phyloP scores from a whole-genome alignment of 2,113 vertebrate genomes.

The Phoxinus phoxinus region DNA sequence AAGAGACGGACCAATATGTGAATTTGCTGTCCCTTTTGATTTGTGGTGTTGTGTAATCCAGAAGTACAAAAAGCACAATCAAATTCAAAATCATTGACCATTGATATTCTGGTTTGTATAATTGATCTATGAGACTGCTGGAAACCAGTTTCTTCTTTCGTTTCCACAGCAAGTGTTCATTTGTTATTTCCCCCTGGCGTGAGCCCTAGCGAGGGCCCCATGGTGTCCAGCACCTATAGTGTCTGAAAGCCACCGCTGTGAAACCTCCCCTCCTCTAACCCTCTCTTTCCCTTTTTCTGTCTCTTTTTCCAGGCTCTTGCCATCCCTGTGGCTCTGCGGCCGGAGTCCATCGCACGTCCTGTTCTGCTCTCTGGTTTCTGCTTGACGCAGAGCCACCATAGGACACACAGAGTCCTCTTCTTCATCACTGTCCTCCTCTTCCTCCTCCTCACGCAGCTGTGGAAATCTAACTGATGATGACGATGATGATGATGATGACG shows the following conservation, averaged over 20 bases:
- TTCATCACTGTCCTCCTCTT: conserved; percentile 67
- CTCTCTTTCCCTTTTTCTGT: conserved; percentile 55
- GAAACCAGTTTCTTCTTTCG: background rate
- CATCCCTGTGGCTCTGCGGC: conserved; percentile 70
- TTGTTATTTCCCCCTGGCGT: conserved; percentile 44
- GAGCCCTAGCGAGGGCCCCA: conserved; percentile 44
- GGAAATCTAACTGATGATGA: conserved; percentile 74
- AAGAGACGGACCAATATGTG: conserved; percentile 30
- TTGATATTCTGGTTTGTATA: background rate
- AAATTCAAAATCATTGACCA: background rate
- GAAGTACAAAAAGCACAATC: background rate
- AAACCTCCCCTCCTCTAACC: conserved; percentile 19
- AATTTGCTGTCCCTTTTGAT: conserved; percentile 59
- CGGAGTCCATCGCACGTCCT: conserved; percentile 63
- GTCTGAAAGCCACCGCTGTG: conserved; percentile 78
- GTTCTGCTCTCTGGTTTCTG: conserved; percentile 71
- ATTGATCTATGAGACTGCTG: conserved; percentile 11
- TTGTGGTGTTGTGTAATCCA: background rate
- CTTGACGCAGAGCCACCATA: conserved; percentile 72
- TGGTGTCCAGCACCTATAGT: conserved; percentile 75
- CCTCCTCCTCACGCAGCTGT: conserved; percentile 77
- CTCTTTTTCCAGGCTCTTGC: conserved; percentile 54
- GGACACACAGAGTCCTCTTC: conserved; percentile 75
- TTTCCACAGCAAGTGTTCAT: conserved; percentile 10
- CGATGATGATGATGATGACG: conserved; percentile 41